Base-by-base conservation (phyloP, 2,888 invertebrate genomes). In the Cantharis flavilabris region DNA sequence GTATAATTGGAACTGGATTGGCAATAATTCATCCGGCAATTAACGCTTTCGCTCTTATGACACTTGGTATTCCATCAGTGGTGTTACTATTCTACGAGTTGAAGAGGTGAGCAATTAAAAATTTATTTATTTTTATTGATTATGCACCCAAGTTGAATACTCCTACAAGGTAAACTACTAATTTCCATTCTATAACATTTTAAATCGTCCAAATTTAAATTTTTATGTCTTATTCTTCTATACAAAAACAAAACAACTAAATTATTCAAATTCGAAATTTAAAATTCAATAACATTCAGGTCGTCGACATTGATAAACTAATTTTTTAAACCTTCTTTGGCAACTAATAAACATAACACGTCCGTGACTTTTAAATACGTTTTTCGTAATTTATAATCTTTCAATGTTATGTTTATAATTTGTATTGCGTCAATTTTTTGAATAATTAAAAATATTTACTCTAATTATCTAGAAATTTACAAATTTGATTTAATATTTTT, bases 1-100 rank as follows among this genome's bases (percentile, higher is more conserved):
- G 94, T 4, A 84, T 94, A 62, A 82, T 92, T 62, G 93, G 93
- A 9, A 94, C 95, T 2, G 91, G 91, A 16, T 89, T 95, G 83
- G 92, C 94, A 11, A 90, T 94, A 79, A 91, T 95, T 89, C 92
- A 95, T 86, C 96, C 96, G 7, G 93, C 93, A n/a, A 90, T 94
- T 63, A 96, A 96, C 88, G 95, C 95, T 23, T 95, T 96, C 87
- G 95, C 93, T 16, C 88, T 96, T 78, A 95, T 96, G 95, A 90
- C 90, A 16, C 89, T 96, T 77, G 92, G 92, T 64, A 87, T 94
- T 23, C 96, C 96, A 65, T 91, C 94, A 10, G 90, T 94, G 82
- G 88, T 90, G 71, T 91, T 95, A 83, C 88, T 96, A 83, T 91
- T 92, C 83, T 88, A 90, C 73, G 94, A 95, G 88, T 86, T 96